Conservation (phyloP, 2,888 invertebrate genomes). For the Schizotus pectinicornis region DNA sequence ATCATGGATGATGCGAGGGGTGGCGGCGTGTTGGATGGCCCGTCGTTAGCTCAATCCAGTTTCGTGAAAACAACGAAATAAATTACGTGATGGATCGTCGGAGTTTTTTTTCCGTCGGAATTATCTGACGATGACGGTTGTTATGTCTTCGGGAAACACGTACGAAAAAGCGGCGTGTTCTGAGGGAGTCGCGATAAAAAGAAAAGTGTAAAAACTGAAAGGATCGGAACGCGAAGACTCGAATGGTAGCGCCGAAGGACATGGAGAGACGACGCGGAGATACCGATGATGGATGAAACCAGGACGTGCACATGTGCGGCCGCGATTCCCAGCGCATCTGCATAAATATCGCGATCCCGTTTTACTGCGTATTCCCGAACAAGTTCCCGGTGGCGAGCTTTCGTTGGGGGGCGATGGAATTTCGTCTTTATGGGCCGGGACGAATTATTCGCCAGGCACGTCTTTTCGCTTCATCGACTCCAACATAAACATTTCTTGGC, state of each 20-base stretch:
- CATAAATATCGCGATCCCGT: conserved; percentile 39
- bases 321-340: conserved; percentile 32
- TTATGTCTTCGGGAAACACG: conserved; percentile 32
- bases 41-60: too few species aligned
- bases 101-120: conserved; percentile 27
- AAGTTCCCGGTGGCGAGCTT: conserved; percentile 34
- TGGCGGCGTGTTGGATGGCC: too few species aligned
- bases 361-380: conserved; percentile 42
- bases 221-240: conserved; percentile 2
- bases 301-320: conserved; percentile 48
- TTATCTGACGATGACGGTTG: conserved; percentile 39
- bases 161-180: conserved; percentile 35
- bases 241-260: not conserved
- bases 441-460: conserved; percentile 5
- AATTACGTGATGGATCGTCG: conserved; percentile 35
- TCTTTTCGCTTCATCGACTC: conserved; percentile 23
- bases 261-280: conserved; percentile 18
- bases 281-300: conserved; percentile 49
- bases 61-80: conserved; percentile 35
- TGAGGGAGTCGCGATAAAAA: conserved; percentile 30
- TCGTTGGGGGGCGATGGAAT: conserved; percentile 11
- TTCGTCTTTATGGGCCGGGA: conserved; percentile 16
- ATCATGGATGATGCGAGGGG: too few species aligned
- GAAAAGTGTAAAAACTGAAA: conserved; percentile 30
- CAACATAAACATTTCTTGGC: conserved; percentile 9